Evolutionary conservation across 2,797 vertebrate species (phyloP).

Genomic region (Neosilurus hyrtlii): DNA sequence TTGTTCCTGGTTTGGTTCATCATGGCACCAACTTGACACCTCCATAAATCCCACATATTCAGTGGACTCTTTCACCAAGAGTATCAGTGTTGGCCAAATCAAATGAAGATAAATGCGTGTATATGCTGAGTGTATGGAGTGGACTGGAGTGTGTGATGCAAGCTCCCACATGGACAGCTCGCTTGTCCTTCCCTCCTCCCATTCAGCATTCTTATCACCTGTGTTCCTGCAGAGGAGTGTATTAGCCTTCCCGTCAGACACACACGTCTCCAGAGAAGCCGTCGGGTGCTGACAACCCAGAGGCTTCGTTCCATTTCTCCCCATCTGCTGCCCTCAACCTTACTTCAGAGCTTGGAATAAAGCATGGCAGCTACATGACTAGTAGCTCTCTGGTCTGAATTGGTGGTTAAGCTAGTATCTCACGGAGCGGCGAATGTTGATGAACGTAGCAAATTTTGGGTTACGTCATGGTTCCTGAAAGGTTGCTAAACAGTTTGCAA

Average conservation of each 20-base stretch:
- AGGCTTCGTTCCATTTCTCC: constrained; percentile 7
- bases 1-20: neutral
- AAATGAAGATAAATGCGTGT: constrained; percentile 42
- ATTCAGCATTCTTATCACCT: neutral
- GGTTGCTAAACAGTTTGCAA: too few relatives aligned
- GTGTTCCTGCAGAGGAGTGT: constrained; percentile 27
- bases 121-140: neutral
- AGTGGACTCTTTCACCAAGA: neutral
- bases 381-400: neutral
- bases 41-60: constrained; percentile 35
- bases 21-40: constrained; percentile 14
- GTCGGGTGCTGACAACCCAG: constrained; percentile 3
- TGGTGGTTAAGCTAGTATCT: neutral
- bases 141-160: constrained; percentile 29
- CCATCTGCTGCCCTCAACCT: constrained; percentile 10
- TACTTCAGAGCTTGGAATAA: neutral
- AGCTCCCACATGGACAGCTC: constrained; percentile 19
- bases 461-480: too few relatives aligned
- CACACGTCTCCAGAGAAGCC: constrained; percentile 26
- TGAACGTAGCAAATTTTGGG: too few relatives aligned
- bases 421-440: too few relatives aligned
- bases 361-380: constrained; percentile 16
- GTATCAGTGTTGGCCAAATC: neutral
- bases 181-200: neutral
- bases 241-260: constrained; percentile 4